phyloP scores from a whole-genome alignment of 2,888 invertebrate genomes.

The Drosophila borborema region DNA sequence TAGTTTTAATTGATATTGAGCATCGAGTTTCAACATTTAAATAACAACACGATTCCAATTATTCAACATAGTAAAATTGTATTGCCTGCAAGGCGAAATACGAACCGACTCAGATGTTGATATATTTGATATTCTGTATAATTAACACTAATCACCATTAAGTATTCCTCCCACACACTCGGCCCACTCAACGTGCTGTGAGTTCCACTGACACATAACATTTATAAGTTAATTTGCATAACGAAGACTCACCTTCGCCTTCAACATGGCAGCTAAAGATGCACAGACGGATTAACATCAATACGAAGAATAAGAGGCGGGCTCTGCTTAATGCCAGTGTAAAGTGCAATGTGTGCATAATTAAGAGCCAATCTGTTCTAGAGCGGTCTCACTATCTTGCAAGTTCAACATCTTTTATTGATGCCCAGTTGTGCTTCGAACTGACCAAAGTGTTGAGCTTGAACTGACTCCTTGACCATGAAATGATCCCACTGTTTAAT shows the following conservation, averaged over 20 bases:
- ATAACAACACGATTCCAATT: background rate
- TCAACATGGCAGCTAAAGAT: conserved; percentile 46
- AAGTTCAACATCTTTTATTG: conserved; percentile 51
- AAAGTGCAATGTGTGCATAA: conserved; percentile 31
- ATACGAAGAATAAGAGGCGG: conserved; percentile 28
- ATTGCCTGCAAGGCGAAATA: background rate
- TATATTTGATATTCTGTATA: conserved; percentile 22
- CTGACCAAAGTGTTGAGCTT: conserved; percentile 11
- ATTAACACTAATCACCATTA: conserved; percentile 50
- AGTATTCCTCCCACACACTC: conserved; percentile 45
- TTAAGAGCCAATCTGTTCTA: conserved; percentile 10
- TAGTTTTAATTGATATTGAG: background rate
- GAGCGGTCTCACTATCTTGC: conserved; percentile 11
- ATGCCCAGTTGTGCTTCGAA: conserved; percentile 3
- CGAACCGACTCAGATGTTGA: conserved; percentile 3
- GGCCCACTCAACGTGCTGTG: conserved; percentile 35
- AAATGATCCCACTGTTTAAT: conserved; percentile 23
- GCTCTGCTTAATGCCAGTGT: conserved; percentile 20
- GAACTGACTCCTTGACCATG: conserved; percentile 76
- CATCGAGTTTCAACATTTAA: conserved; percentile 2
- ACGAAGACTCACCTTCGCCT: conserved; percentile 62
- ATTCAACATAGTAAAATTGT: conserved; percentile 24
- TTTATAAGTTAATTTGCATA: conserved; percentile 65
- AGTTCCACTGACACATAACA: conserved; percentile 65
- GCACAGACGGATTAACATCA: conserved; percentile 70